Evolutionary conservation across 2,113 vertebrate genomes (phyloP).

Genomic region (Coregonus clupeaformis): DNA sequence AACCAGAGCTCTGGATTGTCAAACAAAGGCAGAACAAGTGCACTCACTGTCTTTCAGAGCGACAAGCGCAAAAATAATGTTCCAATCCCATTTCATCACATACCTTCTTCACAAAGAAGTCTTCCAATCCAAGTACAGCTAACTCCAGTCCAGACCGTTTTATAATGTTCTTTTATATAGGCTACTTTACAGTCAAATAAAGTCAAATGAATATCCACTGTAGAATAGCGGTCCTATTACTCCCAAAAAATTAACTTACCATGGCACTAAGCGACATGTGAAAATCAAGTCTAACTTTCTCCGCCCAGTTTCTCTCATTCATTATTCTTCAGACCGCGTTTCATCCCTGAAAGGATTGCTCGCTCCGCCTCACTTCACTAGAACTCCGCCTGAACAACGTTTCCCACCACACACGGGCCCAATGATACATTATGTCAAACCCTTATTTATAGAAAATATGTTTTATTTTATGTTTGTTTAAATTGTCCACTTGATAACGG

Average conservation of each 20-base stretch:
- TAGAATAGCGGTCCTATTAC: neutral
- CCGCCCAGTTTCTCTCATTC: constrained; percentile 57
- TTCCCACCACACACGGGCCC: neutral
- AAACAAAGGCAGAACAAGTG: constrained; percentile 33
- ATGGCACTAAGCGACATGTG: constrained; percentile 27
- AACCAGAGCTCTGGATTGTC: neutral
- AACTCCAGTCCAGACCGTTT: neutral
- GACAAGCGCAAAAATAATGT: constrained; percentile 13
- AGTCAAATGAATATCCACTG: neutral
- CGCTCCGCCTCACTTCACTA: constrained; percentile 57
- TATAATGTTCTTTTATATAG: constrained; percentile 8
- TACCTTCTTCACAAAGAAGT: constrained; percentile 57
- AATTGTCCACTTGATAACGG: no score
- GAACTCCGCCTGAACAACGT: constrained; percentile 9
- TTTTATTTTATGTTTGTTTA: no score
- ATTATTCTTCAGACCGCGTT: constrained; percentile 39
- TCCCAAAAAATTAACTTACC: neutral
- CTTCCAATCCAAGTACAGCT: neutral
- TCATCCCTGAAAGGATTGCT: constrained; percentile 51
- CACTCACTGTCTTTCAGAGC: constrained; percentile 25
- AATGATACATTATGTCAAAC: no score
- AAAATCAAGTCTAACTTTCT: constrained; percentile 41
- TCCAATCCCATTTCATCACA: constrained; percentile 35
- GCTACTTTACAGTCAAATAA: no score
- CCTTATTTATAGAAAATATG: no score